A percentile compares a stretch with the other conserved stretches of the same genome.
These are phyloP conservation scores for Hipparchia sbordonii DNA, from an alignment of 2,888 invertebrate genomes.

Conservation along the genomic window DNA sequence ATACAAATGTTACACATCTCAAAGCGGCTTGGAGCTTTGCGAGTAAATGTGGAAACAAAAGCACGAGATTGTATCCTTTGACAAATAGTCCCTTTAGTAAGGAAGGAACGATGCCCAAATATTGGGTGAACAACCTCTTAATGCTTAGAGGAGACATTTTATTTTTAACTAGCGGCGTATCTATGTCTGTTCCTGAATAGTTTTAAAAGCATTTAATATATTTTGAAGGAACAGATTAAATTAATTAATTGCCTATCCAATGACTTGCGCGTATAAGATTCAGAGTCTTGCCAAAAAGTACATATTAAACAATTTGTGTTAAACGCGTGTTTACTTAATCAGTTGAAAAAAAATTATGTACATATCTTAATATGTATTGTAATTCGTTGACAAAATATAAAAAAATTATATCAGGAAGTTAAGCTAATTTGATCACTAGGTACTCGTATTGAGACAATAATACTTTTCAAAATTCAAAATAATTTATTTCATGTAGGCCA, in stretches of 20 bases:
- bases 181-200: slow-evolving; percentile 39
- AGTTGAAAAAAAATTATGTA: too few relatives aligned
- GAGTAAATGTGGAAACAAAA: slow-evolving; percentile 52
- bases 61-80: slow-evolving; percentile 64
- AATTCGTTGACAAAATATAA: too few relatives aligned
- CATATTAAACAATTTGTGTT: too few relatives aligned
- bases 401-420: too few relatives aligned
- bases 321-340: too few relatives aligned
- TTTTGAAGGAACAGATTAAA: neutral
- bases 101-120: slow-evolving; percentile 76
- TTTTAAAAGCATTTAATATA: slow-evolving; percentile 32
- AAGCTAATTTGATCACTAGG: too few relatives aligned
- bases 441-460: too few relatives aligned
- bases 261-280: neutral
- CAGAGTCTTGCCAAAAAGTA: neutral
- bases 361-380: too few relatives aligned
- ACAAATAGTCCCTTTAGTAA: slow-evolving; percentile 69
- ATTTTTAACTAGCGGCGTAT: slow-evolving; percentile 71
- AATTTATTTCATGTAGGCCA: too few relatives aligned
- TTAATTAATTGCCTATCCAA: neutral
- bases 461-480: too few relatives aligned
- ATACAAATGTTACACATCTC: slow-evolving; percentile 15
- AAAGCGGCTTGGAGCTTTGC: slow-evolving; percentile 33
- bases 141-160: slow-evolving; percentile 79
- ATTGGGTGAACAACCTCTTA: slow-evolving; percentile 81